Base-by-base conservation (phyloP, 2,888 invertebrate species). In the Andricus curvator region DNA sequence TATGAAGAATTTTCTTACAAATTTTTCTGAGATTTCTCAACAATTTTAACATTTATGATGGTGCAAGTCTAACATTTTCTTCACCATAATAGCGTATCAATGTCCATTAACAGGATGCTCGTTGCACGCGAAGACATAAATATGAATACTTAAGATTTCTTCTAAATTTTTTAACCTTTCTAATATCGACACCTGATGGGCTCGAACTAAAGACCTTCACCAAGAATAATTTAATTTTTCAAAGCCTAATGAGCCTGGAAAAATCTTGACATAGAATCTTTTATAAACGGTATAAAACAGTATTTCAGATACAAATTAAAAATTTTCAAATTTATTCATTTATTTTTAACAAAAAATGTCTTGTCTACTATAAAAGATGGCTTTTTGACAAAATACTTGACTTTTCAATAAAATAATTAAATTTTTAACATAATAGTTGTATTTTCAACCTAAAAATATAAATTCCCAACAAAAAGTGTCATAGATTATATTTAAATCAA, bases 111-210 rank as follows among this genome's bases (percentile, higher is more conserved):
- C 70, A 70, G 70, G 48, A 70, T 70, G 70, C 29, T 70, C 8
- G 17, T 70, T 70, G 70, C 70, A 70, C 70, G 70, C 70, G 70
- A 70, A 29, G 70, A 51, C 20, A 51, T 70, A 70, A 70, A 70
- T 70, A 70, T 48, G 22, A 48, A 48, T 68, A 48, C 68, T 44
- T 51, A 70, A 20, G 11, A 70, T 70, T 70, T 70, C 8, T 51
- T 33, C 4, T 33, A 70, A 70, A 70, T n/a, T 56, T 56, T 11
- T 70, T 70, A 70, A 25, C 70, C 70, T 70, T 70, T 70, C 70
- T 70, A 70, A 68, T 68, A 68, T 48, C 25, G 44, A 68, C 22
- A 70, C 70, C 44, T 51, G n/a, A n/a, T 11, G n/a, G 56, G n/a
- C 0, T 56, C n/a, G 56, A 56, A 56, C 56, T 22, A n/a, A 22